phyloP scores from a whole-genome alignment of 2,888 invertebrate genomes.

The Molorchus minor region DNA sequence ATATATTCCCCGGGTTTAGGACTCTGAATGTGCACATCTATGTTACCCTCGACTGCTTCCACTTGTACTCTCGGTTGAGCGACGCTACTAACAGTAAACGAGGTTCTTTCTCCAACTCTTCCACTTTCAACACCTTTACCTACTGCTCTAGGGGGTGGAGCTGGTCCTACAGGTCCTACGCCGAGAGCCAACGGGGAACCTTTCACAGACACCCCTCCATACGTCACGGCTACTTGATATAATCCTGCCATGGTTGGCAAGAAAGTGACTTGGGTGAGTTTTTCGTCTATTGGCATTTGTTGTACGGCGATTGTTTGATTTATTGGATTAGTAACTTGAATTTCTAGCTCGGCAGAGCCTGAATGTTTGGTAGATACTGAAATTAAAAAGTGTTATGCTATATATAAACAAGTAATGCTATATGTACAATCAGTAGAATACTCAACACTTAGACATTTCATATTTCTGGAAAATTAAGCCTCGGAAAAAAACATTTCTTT shows the following conservation, averaged over 20 bases:
- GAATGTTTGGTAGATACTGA: constrained; percentile 83
- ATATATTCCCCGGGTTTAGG: constrained; percentile 80
- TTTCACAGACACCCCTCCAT: constrained; percentile 71
- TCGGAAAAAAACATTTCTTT: too few relatives aligned
- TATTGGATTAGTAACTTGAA: constrained; percentile 86
- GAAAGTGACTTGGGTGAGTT: constrained; percentile 79
- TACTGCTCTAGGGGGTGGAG: constrained; percentile 68
- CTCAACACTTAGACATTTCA: too few relatives aligned
- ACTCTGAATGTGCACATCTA: constrained; percentile 67
- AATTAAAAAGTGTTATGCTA: too few relatives aligned
- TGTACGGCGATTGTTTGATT: constrained; percentile 85
- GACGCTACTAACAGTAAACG: constrained; percentile 73
- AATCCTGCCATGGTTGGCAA: constrained; percentile 85
- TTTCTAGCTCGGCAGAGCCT: constrained; percentile 86
- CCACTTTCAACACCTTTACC: constrained; percentile 76
- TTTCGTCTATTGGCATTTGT: constrained; percentile 75
- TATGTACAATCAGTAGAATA: too few relatives aligned
- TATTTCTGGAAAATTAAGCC: too few relatives aligned
- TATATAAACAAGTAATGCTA: too few relatives aligned
- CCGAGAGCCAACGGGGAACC: constrained; percentile 68
- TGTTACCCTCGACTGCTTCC: constrained; percentile 63
- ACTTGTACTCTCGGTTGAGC: constrained; percentile 72
- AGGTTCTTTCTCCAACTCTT: constrained; percentile 76
- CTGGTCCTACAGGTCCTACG: constrained; percentile 71
- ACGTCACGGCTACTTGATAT: constrained; percentile 73